Evolutionary conservation across 2,888 invertebrate species (phyloP), one percentile per base, ranked within the genome.

Genomic region (Idaea biselata): DNA sequence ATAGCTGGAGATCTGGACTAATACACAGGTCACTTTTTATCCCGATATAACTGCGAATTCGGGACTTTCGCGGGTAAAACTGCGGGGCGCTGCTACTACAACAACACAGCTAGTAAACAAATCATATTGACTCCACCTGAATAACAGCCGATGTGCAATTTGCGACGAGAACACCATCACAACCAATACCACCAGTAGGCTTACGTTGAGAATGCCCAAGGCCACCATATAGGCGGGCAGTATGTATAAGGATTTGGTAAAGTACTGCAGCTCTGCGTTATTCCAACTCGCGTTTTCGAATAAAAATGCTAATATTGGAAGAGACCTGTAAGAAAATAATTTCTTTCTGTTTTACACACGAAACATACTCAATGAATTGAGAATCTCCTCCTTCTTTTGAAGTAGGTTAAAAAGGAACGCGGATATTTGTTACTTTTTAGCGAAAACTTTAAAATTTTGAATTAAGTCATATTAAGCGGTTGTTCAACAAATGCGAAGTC

Each of bases 81-180:
- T 25, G n/a, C n/a, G n/a, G n/a, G n/a, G n/a, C n/a, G n/a, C n/a
- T n/a, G 25, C 25, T 25, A 25, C 25, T 25, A 25, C 25, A 25
- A 25, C 3, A 25, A 25, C 5, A 25, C 5, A 25, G 25, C 5
- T 25, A 25, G 5, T 25, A 44, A 44, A 11, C 17, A 53, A 53
- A 59, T 16, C 16, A 16, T 8, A 55, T 14, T 32, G 55, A 65
- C 71, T 65, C n/a, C 72, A 96, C 96, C 94, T 95, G 66, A 95
- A 93, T 11, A 95, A 86, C 60, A 96, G 78, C 75, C 94, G 93
- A 82, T 96, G 95, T 3, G 95, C 93, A 6, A 96, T 89, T 63
- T 96, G 95, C 60, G 96, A 96, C 58, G 95, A 94, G 70, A 95
- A 94, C 63, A 95, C 90, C 77, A 96, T 93, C 0, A 93, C 86